phyloP scores from a whole-genome alignment of 2,888 invertebrate genomes.

The Synanthedon vespiformis region DNA sequence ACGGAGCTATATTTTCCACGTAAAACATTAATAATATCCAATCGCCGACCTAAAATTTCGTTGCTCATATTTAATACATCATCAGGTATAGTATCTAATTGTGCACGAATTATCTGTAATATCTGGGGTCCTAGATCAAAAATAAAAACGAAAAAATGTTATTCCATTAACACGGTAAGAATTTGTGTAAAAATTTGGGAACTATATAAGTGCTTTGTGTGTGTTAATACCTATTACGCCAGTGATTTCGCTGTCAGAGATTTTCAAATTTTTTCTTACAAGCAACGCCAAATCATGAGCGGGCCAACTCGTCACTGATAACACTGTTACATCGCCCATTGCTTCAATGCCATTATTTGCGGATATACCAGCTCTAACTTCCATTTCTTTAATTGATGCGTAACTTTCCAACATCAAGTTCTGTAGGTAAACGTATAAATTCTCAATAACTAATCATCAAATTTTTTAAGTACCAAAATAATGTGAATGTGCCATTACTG shows the following conservation, averaged over 20 bases:
- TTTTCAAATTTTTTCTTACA: conserved; percentile 16
- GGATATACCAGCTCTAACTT: conserved; percentile 26
- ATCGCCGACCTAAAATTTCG: conserved; percentile 47
- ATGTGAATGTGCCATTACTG: no score
- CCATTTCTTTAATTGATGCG: conserved; percentile 42
- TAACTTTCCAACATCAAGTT: conserved; percentile 41
- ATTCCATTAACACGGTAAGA: background rate
- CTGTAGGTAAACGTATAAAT: conserved; percentile 23
- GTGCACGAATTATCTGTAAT: conserved; percentile 33
- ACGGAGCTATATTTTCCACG: conserved; percentile 27
- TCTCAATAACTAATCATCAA: no score
- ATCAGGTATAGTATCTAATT: conserved; percentile 42
- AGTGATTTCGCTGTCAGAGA: conserved; percentile 1
- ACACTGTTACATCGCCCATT: conserved; percentile 38
- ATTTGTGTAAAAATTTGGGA: background rate
- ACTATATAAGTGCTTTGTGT: background rate
- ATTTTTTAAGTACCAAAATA: no score
- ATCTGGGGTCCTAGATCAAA: conserved; percentile 31
- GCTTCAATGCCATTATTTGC: conserved; percentile 21
- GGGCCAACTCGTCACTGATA: conserved; percentile 52
- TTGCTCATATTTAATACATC: conserved; percentile 34
- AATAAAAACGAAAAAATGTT: background rate
- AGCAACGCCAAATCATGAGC: conserved; percentile 47
- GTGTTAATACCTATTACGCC: conserved; percentile 35
- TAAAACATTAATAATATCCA: conserved; percentile 36